These are phyloP conservation scores for Diacarnus erythraeanus DNA, from an alignment of 37 sponge, comb jelly and placozoan species.

Conservation along the genomic window DNA sequence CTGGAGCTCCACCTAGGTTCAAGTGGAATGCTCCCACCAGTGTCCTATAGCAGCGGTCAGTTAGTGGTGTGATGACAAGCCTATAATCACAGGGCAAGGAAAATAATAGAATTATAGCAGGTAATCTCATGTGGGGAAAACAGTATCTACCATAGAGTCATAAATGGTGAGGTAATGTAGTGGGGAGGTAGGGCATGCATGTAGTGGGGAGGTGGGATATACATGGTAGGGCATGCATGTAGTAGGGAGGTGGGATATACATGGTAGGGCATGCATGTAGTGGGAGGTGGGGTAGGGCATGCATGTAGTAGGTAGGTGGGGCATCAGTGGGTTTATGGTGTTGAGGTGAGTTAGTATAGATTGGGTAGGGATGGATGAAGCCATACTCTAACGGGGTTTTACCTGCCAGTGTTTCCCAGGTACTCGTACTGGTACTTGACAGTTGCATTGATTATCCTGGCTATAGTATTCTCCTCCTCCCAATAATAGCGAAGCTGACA, in stretches of 20 bases:
- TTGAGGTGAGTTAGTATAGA: too few relatives aligned
- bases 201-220: too few relatives aligned
- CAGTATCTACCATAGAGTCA: background rate
- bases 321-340: too few relatives aligned
- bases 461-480: conserved; percentile 78
- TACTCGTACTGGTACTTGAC: conserved; percentile 97
- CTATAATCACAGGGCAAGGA: conserved; percentile 28
- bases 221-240: too few relatives aligned
- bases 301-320: too few relatives aligned
- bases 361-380: too few relatives aligned
- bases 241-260: too few relatives aligned
- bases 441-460: conserved; percentile 88
- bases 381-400: background rate
- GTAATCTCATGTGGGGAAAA: background rate
- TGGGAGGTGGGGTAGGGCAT: too few relatives aligned
- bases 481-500: conserved; percentile 99
- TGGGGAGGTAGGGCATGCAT: too few relatives aligned
- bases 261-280: too few relatives aligned
- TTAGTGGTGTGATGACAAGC: conserved; percentile 98
- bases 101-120: background rate
- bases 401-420: conserved; percentile 96
- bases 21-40: conserved; percentile 97
- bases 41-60: conserved; percentile 99
- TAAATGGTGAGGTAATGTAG: background rate
- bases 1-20: conserved; percentile 96